Percentiles rank a stretch among this genome's conserved stretches.
phyloP scores from a whole-genome alignment of 1,140 invertebrate genomes.

The Whitmania pigra region DNA sequence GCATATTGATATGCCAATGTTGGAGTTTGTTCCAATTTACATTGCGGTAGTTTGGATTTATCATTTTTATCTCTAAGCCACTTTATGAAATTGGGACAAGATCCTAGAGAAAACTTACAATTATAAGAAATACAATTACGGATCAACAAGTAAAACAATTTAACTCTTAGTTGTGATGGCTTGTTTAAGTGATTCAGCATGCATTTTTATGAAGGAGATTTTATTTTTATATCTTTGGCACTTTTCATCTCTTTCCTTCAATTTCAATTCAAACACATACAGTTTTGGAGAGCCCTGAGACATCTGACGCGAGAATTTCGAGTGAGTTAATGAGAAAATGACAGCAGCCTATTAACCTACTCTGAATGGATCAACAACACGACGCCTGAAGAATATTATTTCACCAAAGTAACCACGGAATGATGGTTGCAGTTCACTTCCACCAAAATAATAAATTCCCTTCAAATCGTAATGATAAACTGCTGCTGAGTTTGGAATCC shows the following conservation, averaged over 20 bases:
- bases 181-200: neutral
- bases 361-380: constrained; percentile 22
- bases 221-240: neutral
- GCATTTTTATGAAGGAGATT: neutral
- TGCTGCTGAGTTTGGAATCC: neutral
- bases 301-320: neutral
- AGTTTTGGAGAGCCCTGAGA: neutral
- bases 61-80: neutral
- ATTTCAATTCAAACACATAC: neutral
- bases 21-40: neutral
- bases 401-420: constrained; percentile 33
- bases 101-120: neutral
- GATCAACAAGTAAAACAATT: neutral
- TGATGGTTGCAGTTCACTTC: constrained; percentile 27
- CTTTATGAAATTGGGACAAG: neutral
- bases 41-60: neutral
- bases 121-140: neutral
- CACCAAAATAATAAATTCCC: constrained; percentile 29
- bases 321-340: neutral
- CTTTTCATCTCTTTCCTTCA: neutral
- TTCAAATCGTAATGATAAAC: constrained; percentile 28
- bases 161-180: neutral
- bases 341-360: constrained; percentile 20
- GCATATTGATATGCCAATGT: neutral
- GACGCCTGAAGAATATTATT: constrained; percentile 27